Percentiles rank a stretch among this genome's conserved stretches.
Evolutionary conservation across 2,113 vertebrate genomes (phyloP).

Genomic region (Aythya baeri): DNA sequence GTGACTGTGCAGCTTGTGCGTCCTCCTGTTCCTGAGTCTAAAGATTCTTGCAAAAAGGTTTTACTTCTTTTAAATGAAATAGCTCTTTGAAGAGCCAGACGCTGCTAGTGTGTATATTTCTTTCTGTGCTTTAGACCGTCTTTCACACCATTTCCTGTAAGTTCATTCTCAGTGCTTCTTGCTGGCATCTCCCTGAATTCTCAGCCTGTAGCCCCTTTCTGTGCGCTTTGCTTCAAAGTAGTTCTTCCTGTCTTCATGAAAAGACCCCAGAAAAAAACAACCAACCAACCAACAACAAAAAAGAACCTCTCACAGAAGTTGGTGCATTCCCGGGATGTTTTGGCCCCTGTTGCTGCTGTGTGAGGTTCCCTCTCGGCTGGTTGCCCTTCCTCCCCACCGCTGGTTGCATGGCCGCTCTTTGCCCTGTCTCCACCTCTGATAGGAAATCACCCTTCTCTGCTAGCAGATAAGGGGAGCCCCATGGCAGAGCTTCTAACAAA

Average conservation of each 20-base stretch:
- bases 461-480: neutral
- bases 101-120: neutral
- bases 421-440: neutral
- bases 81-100: neutral
- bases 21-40: neutral
- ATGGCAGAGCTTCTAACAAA: neutral
- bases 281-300: neutral
- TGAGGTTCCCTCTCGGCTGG: neutral
- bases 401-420: neutral
- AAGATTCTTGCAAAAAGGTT: neutral
- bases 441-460: neutral
- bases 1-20: neutral
- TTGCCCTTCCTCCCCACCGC: neutral
- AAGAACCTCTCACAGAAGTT: neutral
- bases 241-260: neutral
- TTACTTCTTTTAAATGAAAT: neutral
- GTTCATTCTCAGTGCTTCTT: neutral
- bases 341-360: accelerated
- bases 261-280: neutral
- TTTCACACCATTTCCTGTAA: accelerated
- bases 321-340: neutral
- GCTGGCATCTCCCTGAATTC: neutral
- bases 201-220: neutral
- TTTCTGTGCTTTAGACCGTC: neutral
- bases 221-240: neutral